These are phyloP conservation scores for Erannis defoliaria DNA, from an alignment of 2,888 invertebrate genomes.

Conservation along the genomic window DNA sequence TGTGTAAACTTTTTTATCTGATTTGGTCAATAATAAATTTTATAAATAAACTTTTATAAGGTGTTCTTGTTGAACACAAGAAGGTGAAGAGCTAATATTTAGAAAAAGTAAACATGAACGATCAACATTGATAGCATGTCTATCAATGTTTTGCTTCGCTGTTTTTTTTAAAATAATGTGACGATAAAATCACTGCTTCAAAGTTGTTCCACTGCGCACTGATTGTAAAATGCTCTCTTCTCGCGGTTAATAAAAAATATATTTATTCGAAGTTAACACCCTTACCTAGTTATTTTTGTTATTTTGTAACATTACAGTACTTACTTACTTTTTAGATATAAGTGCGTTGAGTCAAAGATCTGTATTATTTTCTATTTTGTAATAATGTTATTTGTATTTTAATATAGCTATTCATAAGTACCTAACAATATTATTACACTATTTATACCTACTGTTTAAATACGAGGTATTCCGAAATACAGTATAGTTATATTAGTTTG, in stretches of 20 bases:
- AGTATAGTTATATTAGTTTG: conserved; percentile 73
- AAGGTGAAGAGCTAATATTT: no score
- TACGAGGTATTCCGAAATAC: conserved; percentile 83
- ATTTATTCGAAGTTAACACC: conserved; percentile 82
- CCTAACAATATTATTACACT: conserved; percentile 56
- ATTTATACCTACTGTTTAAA: conserved; percentile 83
- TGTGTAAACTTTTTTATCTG: no score
- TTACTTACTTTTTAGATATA: conserved; percentile 79
- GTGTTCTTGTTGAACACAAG: no score
- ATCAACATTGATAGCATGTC: not conserved
- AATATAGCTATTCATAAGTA: conserved; percentile 68
- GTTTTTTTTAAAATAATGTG: conserved; percentile 34
- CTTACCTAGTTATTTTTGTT: conserved; percentile 75
- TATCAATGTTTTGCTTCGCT: not conserved
- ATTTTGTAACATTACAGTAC: conserved; percentile 74
- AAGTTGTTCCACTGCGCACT: conserved; percentile 58
- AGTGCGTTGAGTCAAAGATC: conserved; percentile 86
- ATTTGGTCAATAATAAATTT: no score
- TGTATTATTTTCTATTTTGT: conserved; percentile 86
- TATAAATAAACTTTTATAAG: no score
- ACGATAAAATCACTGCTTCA: conserved; percentile 39
- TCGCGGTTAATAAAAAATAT: conserved; percentile 69
- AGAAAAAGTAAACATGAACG: no score
- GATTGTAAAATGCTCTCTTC: conserved; percentile 76
- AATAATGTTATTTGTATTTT: conserved; percentile 84